Conservation (phyloP, 2,797 vertebrate genomes). For the Phaenicophaeus curvirostris region DNA sequence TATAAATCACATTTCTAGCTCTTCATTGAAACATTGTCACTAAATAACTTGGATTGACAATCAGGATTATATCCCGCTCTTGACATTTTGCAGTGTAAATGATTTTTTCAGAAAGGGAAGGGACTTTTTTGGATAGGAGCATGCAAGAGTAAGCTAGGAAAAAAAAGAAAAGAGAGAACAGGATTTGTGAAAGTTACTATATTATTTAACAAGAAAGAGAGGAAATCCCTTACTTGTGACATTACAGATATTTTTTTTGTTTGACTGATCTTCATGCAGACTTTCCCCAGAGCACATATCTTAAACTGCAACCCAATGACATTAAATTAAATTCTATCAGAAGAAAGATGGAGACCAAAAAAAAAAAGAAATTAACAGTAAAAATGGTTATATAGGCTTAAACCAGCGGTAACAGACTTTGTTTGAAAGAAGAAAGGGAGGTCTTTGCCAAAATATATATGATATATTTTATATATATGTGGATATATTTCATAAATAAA, state of each 20-base stretch:
- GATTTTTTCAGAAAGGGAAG: neutral
- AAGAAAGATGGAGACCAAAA: constrained; percentile 22
- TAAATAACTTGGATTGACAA: neutral
- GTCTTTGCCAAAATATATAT: constrained; percentile 59
- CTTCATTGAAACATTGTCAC: neutral
- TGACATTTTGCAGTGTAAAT: neutral
- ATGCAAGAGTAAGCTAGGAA: neutral
- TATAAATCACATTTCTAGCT: neutral
- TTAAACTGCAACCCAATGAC: neutral
- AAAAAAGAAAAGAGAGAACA: neutral
- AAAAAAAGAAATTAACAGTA: neutral
- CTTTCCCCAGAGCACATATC: neutral
- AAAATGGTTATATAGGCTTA: constrained; percentile 21
- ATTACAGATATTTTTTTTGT: neutral
- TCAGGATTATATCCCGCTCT: neutral
- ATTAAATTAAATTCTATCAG: constrained; percentile 45
- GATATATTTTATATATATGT: constrained; percentile 70
- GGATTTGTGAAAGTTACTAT: constrained; percentile 20
- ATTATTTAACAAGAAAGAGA: constrained; percentile 59
- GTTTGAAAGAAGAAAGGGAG: constrained; percentile 50
- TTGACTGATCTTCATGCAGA: neutral
- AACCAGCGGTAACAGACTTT: neutral
- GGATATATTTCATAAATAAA: constrained; percentile 72
- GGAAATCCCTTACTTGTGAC: neutral
- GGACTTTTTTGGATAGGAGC: neutral